Base-by-base conservation (phyloP, 2,797 vertebrate genomes). In the Trichosurus vulpecula region DNA sequence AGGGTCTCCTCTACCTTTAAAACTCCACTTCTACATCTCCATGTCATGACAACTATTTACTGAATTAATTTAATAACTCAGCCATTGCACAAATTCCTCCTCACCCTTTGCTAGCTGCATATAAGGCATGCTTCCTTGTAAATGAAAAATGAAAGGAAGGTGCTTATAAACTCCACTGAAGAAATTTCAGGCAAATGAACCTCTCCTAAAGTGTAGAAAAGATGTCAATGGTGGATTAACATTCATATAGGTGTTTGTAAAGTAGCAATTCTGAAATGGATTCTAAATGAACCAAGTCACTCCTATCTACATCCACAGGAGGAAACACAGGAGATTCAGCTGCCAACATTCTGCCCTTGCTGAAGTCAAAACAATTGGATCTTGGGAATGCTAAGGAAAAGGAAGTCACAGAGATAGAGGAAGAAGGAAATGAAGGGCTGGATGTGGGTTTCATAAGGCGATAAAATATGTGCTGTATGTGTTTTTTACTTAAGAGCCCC, bases 381-480 rank as follows among this genome's bases (percentile, higher is more conserved):
- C 16, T 29, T 91, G 94, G 61, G 53, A 89, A 58, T 35, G 52
- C 52, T 96, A 93, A 97, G 95, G 53, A 96, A 96, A 90, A 90
- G 90, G 92, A 93, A 94, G 91, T 94, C 22, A 53, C 29, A 56
- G 95, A 81, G 93, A 90, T 95, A 96, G 89, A 94, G 51, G 91
- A 97, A 97, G 92, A 90, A 97, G 96, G 90, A 98, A 96, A 97
- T 90, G 94, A 98, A 97, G 97, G 94, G 93, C 98, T 93, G 95
- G 95, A 94, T 97, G 87, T 95, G 94, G 52, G 97, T 96, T 98
- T 98, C 96, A 97, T 95, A 94, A 95, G 94, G 61, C 94, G 92
- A 98, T 98, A 98, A 98, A 98, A 97, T 96, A 98, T 96, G 96
- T 96, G 95, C 93, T 97, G 87, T 95, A 93, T 61, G 51, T 96